phyloP scores from a whole-genome alignment of 2,113 vertebrate species.

The Diglossa brunneiventris region DNA sequence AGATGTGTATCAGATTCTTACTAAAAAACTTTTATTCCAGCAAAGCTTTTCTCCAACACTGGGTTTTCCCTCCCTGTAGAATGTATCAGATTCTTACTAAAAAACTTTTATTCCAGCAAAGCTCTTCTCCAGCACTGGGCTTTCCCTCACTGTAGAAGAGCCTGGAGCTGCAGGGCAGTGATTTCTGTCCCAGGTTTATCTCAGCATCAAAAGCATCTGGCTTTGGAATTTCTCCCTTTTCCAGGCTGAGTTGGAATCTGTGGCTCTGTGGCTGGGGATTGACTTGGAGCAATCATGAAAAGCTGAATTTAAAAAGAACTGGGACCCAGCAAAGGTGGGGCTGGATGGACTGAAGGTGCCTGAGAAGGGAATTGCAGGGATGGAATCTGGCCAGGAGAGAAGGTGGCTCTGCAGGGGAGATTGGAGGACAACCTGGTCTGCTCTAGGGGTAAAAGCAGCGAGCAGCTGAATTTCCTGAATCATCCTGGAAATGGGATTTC shows the following conservation, averaged over 20 bases:
- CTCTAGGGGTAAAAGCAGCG: neutral
- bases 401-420: neutral
- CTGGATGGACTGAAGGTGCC: neutral
- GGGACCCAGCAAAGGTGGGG: neutral
- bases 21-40: neutral
- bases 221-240: neutral
- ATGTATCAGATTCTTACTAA: neutral
- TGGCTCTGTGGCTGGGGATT: neutral
- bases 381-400: neutral
- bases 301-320: neutral
- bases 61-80: neutral
- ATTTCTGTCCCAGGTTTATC: neutral
- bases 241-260: neutral
- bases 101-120: neutral
- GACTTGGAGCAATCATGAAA: neutral
- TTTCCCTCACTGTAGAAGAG: neutral
- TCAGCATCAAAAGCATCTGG: neutral
- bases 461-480: neutral
- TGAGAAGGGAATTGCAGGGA: neutral
- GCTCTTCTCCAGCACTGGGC: rapidly evolving
- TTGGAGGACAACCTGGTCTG: neutral
- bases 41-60: neutral
- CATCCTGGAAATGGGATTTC: neutral
- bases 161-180: neutral
- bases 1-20: neutral